Base-by-base conservation (phyloP, 2,888 invertebrate species). In the Metalampra italica region DNA sequence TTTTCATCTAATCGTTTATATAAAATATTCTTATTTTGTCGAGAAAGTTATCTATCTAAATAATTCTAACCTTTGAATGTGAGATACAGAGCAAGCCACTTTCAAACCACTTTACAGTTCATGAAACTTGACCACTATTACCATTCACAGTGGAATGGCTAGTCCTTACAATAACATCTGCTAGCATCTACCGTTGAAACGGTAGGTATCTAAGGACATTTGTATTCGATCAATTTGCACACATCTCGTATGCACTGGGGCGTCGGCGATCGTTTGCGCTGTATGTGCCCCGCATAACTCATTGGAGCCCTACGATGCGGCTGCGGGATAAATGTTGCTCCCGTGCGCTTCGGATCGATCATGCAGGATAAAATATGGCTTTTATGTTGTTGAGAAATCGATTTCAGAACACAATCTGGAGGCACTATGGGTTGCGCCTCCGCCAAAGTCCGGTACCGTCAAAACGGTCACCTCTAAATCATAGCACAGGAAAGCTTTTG, bases 171-270 rank as follows among this genome's bases (percentile, higher is more conserved):
- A 41, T 32, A 46, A 41, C 41, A 29, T 36, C 40, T 34, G 14
- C 41, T 29, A 22, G 22, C 22, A 5, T 22, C 22, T 22, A 22
- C 22, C 2, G 22, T 22, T 22, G 3, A 15, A 34, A 36, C 34
- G 22, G 22, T 9, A 40, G 30, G 29, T 42, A 37, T 36, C 22
- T 59, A 56, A 60, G 64, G 66, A 63, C 72, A 79, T 83, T 79
- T 77, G 77, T 79, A 81, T 83, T 78, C 76, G 75, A 77, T 81
- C 78, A 79, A 79, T 82, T 82, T 74, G 68, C 75, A 60, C 65
- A 68, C 72, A 81, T 84, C 71, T 73, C 71, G 82, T 81, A 82
- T 85, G 83, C 81, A 75, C 66, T 64, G 60, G 62, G 61, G 75
- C 71, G 64, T 49, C 55, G 57, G 69, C 68, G 77, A 84, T 80